A percentile compares a stretch with the other conserved stretches of the same genome.
phyloP scores from a whole-genome alignment of 2,888 invertebrate species.

The Drosophila stalkeri region DNA sequence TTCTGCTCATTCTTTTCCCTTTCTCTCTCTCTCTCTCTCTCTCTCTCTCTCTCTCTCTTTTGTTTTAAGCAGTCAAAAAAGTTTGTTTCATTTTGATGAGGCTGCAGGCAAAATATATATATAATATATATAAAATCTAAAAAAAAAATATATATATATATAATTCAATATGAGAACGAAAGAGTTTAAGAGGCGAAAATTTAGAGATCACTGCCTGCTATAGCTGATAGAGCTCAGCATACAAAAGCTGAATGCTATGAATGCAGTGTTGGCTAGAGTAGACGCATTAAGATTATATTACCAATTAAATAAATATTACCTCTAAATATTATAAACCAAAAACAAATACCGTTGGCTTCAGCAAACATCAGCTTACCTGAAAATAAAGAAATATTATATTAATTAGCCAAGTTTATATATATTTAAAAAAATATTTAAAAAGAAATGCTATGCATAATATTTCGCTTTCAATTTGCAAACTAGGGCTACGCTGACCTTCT shows the following conservation, averaged over 20 bases:
- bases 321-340: neutral
- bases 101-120: neutral
- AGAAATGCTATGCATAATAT: neutral
- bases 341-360: neutral
- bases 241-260: neutral
- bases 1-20: neutral
- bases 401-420: neutral
- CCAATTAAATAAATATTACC: too few species aligned
- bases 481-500: neutral
- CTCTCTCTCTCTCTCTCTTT: neutral
- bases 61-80: conserved; percentile 4
- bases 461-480: neutral
- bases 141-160: neutral
- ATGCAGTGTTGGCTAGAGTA: neutral
- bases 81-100: conserved; percentile 17
- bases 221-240: neutral
- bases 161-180: neutral
- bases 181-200: neutral
- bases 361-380: conserved; percentile 21
- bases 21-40: neutral
- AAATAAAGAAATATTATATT: neutral
- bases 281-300: too few species aligned
- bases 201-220: neutral
- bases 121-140: neutral
- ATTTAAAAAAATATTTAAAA: neutral